These are phyloP conservation scores for Salvelinus alpinus DNA, from an alignment of 2,113 vertebrate species.

Conservation along the genomic window DNA sequence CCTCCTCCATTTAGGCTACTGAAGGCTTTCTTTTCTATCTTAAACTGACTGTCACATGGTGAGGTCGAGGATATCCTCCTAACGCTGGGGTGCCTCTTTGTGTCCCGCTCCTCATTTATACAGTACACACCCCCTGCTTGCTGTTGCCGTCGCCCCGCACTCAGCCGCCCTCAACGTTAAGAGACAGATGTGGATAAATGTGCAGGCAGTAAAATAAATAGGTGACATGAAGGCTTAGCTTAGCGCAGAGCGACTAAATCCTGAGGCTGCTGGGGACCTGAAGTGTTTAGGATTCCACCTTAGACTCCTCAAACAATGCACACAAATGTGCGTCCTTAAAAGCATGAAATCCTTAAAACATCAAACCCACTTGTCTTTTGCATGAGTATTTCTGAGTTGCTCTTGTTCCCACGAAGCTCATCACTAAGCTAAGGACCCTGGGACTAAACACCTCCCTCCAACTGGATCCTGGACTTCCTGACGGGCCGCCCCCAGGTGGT, in stretches of 20 bases:
- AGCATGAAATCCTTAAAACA: constrained; percentile 74
- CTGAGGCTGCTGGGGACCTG: constrained; percentile 67
- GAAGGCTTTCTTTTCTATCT: constrained; percentile 64
- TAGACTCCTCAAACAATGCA: constrained; percentile 74
- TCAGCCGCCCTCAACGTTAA: constrained; percentile 67
- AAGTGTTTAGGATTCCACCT: constrained; percentile 71
- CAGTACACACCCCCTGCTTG: constrained; percentile 24
- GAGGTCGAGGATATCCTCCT: constrained; percentile 36
- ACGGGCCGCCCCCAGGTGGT: no score
- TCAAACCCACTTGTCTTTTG: constrained; percentile 72
- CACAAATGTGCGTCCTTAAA: constrained; percentile 76
- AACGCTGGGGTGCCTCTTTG: constrained; percentile 60
- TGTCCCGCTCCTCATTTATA: constrained; percentile 59
- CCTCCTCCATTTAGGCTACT: constrained; percentile 60
- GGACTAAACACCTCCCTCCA: no score
- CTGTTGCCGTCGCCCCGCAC: constrained; percentile 34
- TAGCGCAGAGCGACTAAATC: constrained; percentile 68
- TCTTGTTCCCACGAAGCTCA: constrained; percentile 44
- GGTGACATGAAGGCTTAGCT: constrained; percentile 64
- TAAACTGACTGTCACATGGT: constrained; percentile 54
- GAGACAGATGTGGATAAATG: constrained; percentile 77
- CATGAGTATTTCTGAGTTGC: constrained; percentile 72
- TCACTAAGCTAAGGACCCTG: no score
- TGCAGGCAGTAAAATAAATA: constrained; percentile 68
- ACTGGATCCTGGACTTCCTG: no score